Base-by-base conservation (phyloP, 2,797 vertebrate species). In the Tympanoctomys barrerae region DNA sequence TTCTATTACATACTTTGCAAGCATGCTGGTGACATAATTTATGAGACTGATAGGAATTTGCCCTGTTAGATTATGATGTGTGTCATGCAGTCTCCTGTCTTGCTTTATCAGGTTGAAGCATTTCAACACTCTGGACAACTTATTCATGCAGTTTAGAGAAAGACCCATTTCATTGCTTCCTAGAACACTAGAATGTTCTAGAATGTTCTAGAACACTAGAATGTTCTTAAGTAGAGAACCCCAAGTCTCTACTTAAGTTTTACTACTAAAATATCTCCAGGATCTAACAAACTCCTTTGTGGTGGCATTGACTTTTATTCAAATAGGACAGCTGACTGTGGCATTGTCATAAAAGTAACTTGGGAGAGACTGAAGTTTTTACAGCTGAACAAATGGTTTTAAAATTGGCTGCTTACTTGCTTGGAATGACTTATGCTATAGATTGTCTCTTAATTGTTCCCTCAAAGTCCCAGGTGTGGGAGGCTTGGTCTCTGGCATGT, bases 91-190 rank as follows among this genome's bases (percentile, higher is more conserved):
- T 49, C 92, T 88, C 57, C 94, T 70, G 16, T 7, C 2, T 39
- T 93, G 22, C 1, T 77, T 2, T 71, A 39, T 61, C n/a, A 87
- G 7, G 5, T 33, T 61, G 2, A 59, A 85, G 87, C 1, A 54
- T 79, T 86, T 87, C 0, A 36, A 24, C 89, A 12, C 18, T 14
- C 1, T 11, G 75, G 9, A 87, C 11, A 91, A 33, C 75, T 91
- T 97, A 86, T 83, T 89, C n/a, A 31, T 91, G 10, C 24, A 79
- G 0, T 96, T 95, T 95, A 59, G 61, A 94, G 82, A 97, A 95
- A 26, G 52, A 78, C 4, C 0, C 12, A 5, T 46, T 82, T 89
- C 49, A 36, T 36, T 57, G 14, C 12, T 21, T 66, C 3, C 7
- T 79, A 61, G 3, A 2, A 75, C 83, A 39, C 39, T 39, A 39